Percentiles rank a stretch among this genome's conserved stretches.
Evolutionary conservation across 35 echinoderm and acorn worm genomes (phyloP).

Genomic region (Lytechinus pictus): DNA sequence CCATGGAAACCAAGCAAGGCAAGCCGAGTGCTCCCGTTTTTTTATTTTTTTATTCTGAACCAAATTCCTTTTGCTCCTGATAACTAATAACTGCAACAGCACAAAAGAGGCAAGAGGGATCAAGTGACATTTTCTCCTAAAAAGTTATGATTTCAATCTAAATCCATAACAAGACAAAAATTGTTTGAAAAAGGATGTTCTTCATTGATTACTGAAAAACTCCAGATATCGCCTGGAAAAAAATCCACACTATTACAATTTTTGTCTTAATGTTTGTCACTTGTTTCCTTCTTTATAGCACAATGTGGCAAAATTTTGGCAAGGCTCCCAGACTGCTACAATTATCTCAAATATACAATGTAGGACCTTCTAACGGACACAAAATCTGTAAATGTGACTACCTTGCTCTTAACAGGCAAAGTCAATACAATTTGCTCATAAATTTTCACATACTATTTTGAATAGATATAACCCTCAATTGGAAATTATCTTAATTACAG

Average conservation of each 20-base stretch:
- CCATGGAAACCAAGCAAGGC: constrained; percentile 80
- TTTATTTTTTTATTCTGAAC: constrained; percentile 34
- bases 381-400: not conserved
- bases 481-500: not conserved
- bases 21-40: constrained; percentile 88
- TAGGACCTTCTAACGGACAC: too few relatives aligned
- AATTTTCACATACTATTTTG: not conserved
- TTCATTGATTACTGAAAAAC: too few relatives aligned
- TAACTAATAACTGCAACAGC: not conserved
- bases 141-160: too few relatives aligned
- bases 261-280: not conserved
- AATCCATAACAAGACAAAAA: too few relatives aligned
- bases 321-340: not conserved
- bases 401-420: not conserved
- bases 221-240: too few relatives aligned
- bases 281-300: not conserved
- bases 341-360: not conserved
- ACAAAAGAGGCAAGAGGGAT: not conserved
- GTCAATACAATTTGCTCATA: not conserved
- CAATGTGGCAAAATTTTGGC: not conserved
- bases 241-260: too few relatives aligned
- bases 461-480: not conserved
- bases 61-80: constrained; percentile 60
- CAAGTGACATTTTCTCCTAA: not conserved
- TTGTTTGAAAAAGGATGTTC: too few relatives aligned